phyloP scores from a whole-genome alignment of 2,888 invertebrate genomes.

The Congeria kusceri region DNA sequence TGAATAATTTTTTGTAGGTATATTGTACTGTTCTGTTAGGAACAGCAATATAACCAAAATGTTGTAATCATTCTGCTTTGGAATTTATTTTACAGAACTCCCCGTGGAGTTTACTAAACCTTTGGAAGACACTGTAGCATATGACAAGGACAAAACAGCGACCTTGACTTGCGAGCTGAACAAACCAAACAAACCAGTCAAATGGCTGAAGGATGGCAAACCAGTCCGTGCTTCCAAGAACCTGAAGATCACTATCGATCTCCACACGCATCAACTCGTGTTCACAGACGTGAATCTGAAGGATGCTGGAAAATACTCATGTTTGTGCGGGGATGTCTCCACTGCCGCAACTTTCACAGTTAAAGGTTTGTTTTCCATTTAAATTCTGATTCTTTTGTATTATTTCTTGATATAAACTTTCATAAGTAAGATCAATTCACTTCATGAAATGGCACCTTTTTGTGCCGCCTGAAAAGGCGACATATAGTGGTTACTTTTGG shows the following conservation, averaged over 20 bases:
- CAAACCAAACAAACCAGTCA: slow-evolving; percentile 96
- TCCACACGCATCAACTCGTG: slow-evolving; percentile 75
- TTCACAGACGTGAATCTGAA: slow-evolving; percentile 76
- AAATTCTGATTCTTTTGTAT: too few species aligned
- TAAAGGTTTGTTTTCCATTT: slow-evolving; percentile 77
- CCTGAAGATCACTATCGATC: slow-evolving; percentile 93
- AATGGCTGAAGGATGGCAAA: slow-evolving; percentile 92
- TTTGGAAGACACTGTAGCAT: slow-evolving; percentile 61
- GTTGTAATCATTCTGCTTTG: too few species aligned
- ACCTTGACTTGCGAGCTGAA: slow-evolving; percentile 96
- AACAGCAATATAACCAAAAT: too few species aligned
- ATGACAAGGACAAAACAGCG: slow-evolving; percentile 86
- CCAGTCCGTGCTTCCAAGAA: slow-evolving; percentile 94
- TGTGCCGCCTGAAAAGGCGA: too few species aligned
- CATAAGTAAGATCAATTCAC: too few species aligned
- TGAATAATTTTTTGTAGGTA: too few species aligned
- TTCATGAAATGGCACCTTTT: too few species aligned
- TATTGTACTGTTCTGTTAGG: too few species aligned
- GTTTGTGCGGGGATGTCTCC: slow-evolving; percentile 76
- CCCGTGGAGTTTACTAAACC: slow-evolving; percentile 58
- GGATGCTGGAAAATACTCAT: slow-evolving; percentile 80
- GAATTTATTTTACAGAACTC: slow-evolving; percentile 40
- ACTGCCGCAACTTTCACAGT: slow-evolving; percentile 79
- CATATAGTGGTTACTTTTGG: too few species aligned
- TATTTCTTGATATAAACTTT: too few species aligned